Percentiles rank a stretch among this genome's conserved stretches.
These are phyloP conservation scores for Notiomystis cincta DNA, from an alignment of 2,113 vertebrate species.

Conservation along the genomic window DNA sequence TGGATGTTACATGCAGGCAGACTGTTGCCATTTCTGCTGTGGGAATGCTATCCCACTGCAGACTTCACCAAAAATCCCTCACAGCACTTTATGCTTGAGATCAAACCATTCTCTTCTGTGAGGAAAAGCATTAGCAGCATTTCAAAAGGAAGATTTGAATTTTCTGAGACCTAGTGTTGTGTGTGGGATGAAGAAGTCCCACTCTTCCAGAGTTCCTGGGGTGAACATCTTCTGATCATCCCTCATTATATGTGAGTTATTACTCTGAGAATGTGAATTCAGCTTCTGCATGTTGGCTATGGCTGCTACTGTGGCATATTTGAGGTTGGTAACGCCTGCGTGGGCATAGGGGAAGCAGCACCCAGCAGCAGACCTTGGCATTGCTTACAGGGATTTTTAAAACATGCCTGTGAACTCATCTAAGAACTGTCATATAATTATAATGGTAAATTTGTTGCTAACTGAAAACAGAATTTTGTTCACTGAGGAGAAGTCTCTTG, in stretches of 20 bases:
- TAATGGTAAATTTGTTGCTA: slow-evolving; percentile 36
- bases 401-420: slow-evolving; percentile 12
- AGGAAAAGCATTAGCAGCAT: background rate
- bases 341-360: background rate
- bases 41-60: background rate
- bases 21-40: background rate
- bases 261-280: background rate
- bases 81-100: background rate
- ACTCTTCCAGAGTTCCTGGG: background rate
- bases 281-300: background rate
- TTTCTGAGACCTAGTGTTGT: background rate
- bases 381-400: slow-evolving; percentile 28
- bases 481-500: slow-evolving; percentile 23
- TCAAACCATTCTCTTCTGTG: background rate
- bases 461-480: slow-evolving; percentile 26
- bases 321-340: background rate
- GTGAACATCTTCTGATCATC: background rate
- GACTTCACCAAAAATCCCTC: background rate
- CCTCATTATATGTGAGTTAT: background rate
- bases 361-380: background rate
- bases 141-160: background rate
- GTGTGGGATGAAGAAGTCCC: background rate
- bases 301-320: background rate
- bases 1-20: background rate
- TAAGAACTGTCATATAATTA: slow-evolving; percentile 31